Evolutionary conservation across 2,888 invertebrate genomes (phyloP), one percentile per base, ranked within the genome.

Genomic region (Eupeodes luniger): DNA sequence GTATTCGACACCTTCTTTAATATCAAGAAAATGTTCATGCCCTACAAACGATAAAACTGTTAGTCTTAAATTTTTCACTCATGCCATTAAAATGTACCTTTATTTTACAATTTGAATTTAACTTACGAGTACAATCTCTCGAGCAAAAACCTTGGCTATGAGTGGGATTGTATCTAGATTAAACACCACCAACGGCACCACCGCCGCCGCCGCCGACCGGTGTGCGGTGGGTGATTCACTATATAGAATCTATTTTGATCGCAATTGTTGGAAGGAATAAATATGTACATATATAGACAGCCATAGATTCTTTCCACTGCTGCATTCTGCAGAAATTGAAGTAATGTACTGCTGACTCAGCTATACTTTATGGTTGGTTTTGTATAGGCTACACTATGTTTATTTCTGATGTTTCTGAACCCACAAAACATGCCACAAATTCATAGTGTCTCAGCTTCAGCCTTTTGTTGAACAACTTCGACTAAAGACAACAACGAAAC

Each of bases 61-160:
- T 27, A 51, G 57, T 64, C 36, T 57, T 49, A 49, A n/a, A 59
- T 66, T 61, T 62, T 70, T 19, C 57, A 67, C 51, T 66, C 67
- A 67, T 67, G 19, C 47, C 19, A 36, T 47, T 76, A 76, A 69
- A 67, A 67, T 69, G 57, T 70, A 70, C 70, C 11, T 27, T 49
- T 57, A 51, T 51, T 44, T 62, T 36, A 36, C 5, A 40, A 64
- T 72, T 62, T 36, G 66, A 85, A 81, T 76, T 72, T 64, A 61
- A 61, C 72, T 70, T 61, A 77, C 27, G 27, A 27, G 27, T 27
- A 27, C 81, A 77, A 49, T 61, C 80, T 44, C 57, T 47, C n/a
- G 16, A 34, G 34, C 72, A 7, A 49, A 77, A 85, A 81, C 87
- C 84, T 87, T 87, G 87, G 70, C 57, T 84, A 61, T 59, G 61